Base-by-base conservation (phyloP, 2,113 vertebrate species). In the Danionella cerebrum region DNA sequence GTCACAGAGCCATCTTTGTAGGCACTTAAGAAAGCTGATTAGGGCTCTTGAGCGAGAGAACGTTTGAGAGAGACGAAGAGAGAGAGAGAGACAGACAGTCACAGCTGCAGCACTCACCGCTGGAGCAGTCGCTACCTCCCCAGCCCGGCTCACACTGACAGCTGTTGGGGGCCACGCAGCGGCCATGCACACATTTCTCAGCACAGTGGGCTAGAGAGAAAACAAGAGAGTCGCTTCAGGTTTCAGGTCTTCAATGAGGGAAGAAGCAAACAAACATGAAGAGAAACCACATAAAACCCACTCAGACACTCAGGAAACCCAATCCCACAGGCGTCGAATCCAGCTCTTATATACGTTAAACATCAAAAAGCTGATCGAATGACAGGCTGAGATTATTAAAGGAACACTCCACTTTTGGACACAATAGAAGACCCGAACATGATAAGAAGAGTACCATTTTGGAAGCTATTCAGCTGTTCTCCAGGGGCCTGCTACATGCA, bases 121-220 rank as follows among this genome's bases (percentile, higher is more conserved):
- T 98, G 78, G 94, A 97, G 84, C 96, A 99, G 88, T 98, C 90
- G 82, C 90, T 88, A 71, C 94, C 96, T 74, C 96, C 95, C 96
- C 96, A 99, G 76, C 96, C 96, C 13, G 96, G 96, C 87, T 99
- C 95, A 80, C 96, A 99, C 81, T 95, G 95, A 90, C 96, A 99
- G 93, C 92, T 98, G 93, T 93, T 95, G 18, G 96, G 96, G 87
- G 96, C 95, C 76, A 92, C 83, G 38, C 96, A 99, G 52, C 87
- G 94, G 67, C 96, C 96, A 0, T 99, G 95, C 74, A 97, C 91
- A 58, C 96, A 99, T 89, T 92, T 95, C 83, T 95, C 92, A 82
- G 87, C 80, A 80, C 96, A 99, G 75, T 93, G 91, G 79, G 96
- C 96, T 98, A 88, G 72, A 86, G 24, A 22, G 14, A 74, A 71